Conservation (phyloP, 2,797 vertebrate species). For the Pelochelys cantorii region DNA sequence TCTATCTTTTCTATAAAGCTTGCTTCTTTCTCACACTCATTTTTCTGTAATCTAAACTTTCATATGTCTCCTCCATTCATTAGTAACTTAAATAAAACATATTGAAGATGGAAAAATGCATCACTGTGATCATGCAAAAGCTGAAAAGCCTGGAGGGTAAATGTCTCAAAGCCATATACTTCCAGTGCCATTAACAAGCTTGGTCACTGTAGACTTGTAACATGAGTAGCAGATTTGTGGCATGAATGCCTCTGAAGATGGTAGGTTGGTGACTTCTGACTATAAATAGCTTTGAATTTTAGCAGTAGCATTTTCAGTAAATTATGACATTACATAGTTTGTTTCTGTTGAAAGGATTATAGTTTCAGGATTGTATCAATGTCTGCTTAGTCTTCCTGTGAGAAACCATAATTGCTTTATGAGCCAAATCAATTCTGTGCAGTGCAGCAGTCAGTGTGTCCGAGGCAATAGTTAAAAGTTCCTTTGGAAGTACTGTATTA, state of each 20-base stretch:
- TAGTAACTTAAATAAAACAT: constrained; percentile 6
- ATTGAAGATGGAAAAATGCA: constrained; percentile 72
- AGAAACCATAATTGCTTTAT: constrained; percentile 10
- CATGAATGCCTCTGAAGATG: background rate
- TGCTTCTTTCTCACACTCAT: background rate
- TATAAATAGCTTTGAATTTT: background rate
- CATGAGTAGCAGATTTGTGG: background rate
- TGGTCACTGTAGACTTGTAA: background rate
- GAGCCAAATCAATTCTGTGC: constrained; percentile 18
- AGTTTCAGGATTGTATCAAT: constrained; percentile 3
- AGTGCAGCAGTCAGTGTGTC: background rate
- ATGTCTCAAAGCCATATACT: constrained; percentile 21
- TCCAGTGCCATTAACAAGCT: background rate
- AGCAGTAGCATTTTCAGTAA: background rate
- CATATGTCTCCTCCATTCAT: background rate
- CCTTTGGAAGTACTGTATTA: background rate
- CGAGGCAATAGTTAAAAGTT: background rate
- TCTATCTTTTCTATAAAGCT: background rate
- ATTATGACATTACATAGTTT: background rate
- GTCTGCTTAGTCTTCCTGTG: background rate
- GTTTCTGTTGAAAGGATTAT: background rate
- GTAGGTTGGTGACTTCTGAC: background rate
- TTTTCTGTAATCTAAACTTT: background rate
- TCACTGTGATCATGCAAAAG: constrained; percentile 53
- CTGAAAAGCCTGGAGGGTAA: constrained; percentile 55